A percentile compares a stretch with the other conserved stretches of the same genome.
phyloP scores from a whole-genome alignment of 2,113 vertebrate genomes.

The Corythaixoides concolor region DNA sequence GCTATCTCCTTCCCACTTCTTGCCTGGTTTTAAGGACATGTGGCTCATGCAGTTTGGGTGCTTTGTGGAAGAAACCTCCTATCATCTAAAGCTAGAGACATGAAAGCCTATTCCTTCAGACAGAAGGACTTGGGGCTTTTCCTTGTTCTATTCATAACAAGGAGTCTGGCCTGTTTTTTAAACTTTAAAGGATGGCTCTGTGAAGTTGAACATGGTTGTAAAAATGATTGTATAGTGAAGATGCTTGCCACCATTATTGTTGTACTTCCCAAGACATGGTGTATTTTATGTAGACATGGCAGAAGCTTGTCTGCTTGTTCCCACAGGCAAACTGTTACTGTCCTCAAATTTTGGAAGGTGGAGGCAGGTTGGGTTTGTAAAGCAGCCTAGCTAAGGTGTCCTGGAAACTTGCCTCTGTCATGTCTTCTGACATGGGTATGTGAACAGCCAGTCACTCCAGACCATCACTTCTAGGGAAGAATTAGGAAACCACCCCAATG shows the following conservation, averaged over 20 bases:
- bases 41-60: not conserved
- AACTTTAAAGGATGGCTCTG: not conserved
- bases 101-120: conserved; percentile 12
- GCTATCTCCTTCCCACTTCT: not conserved
- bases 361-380: not conserved
- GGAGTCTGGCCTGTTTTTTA: not conserved
- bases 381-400: not conserved
- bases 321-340: not conserved
- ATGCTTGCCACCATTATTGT: not conserved
- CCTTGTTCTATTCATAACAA: not conserved
- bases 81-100: not conserved
- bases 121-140: conserved; percentile 28
- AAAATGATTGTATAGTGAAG: not conserved
- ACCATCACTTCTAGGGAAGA: not conserved
- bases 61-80: not conserved
- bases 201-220: not conserved
- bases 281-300: not conserved
- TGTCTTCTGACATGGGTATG: not conserved
- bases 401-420: not conserved
- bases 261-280: not conserved
- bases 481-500: not conserved
- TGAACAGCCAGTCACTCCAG: not conserved
- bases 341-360: not conserved
- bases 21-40: not conserved
- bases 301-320: not conserved